A percentile compares a stretch with the other conserved stretches of the same genome.
These are phyloP conservation scores for Leucoraja ocellata DNA, from an alignment of 2,797 vertebrate genomes.

Conservation along the genomic window DNA sequence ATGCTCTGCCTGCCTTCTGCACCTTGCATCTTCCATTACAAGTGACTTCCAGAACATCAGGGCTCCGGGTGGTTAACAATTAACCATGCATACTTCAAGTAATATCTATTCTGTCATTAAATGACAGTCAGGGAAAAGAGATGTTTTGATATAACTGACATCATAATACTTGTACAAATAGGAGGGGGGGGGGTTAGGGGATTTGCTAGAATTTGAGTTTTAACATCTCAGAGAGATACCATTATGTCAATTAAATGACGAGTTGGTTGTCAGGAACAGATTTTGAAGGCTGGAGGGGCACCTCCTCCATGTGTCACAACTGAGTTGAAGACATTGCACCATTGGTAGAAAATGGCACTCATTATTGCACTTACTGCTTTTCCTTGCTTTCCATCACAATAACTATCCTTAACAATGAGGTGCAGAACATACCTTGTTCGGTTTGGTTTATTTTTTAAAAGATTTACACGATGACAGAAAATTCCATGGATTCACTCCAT, in stretches of 20 bases:
- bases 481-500: neutral
- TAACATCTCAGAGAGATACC: neutral
- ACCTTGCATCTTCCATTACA: neutral
- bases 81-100: neutral
- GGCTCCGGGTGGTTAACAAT: neutral
- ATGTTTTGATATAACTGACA: neutral
- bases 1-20: too few relatives aligned
- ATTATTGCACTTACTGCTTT: neutral
- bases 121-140: neutral
- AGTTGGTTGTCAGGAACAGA: neutral
- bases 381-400: neutral
- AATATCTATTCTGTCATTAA: neutral
- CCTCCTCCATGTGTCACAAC: neutral
- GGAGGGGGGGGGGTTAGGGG: neutral
- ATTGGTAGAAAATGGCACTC: neutral
- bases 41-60: neutral
- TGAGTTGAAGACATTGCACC: neutral
- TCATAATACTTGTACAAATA: neutral
- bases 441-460: neutral
- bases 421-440: neutral
- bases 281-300: neutral
- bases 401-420: neutral
- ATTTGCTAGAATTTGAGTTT: neutral
- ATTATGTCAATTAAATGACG: neutral
- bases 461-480: neutral